phyloP scores from a whole-genome alignment of 2,888 invertebrate species.

The Andrena haemorrhoa region DNA sequence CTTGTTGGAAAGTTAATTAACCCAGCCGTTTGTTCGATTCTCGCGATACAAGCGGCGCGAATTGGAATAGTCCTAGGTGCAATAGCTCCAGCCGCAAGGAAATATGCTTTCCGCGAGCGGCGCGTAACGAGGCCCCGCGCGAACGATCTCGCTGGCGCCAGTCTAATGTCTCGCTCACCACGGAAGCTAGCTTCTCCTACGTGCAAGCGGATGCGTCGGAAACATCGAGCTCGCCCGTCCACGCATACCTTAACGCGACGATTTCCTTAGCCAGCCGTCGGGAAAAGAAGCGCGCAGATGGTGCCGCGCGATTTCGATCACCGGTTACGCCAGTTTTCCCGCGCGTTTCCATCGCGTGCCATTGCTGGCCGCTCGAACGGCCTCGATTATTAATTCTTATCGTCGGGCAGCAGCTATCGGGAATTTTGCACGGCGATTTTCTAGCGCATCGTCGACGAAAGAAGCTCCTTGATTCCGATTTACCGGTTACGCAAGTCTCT shows the following conservation, averaged over 20 bases:
- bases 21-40: slow-evolving; percentile 26
- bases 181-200: slow-evolving; percentile 24
- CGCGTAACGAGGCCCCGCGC: slow-evolving; percentile 11
- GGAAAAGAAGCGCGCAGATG: slow-evolving; percentile 7
- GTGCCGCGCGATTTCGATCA: slow-evolving; percentile 21
- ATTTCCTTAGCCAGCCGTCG: slow-evolving; percentile 1
- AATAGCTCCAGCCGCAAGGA: background rate
- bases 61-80: background rate
- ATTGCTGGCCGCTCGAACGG: background rate
- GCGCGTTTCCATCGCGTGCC: slow-evolving; percentile 27
- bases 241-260: slow-evolving; percentile 35
- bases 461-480: slow-evolving; percentile 5
- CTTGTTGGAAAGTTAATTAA: slow-evolving; percentile 35
- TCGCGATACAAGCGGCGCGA: background rate
- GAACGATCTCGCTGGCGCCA: slow-evolving; percentile 58
- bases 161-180: slow-evolving; percentile 37
- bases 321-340: slow-evolving; percentile 29
- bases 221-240: slow-evolving; percentile 12
- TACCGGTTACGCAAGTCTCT: background rate
- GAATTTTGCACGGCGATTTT: slow-evolving; percentile 1
- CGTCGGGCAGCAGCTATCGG: background rate
- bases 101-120: slow-evolving; percentile 28
- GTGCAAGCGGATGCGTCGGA: slow-evolving; percentile 34
- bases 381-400: background rate
- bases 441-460: background rate